These are phyloP conservation scores for Nyctibius bracteatus DNA, from an alignment of 2,113 vertebrate genomes.

Conservation along the genomic window DNA sequence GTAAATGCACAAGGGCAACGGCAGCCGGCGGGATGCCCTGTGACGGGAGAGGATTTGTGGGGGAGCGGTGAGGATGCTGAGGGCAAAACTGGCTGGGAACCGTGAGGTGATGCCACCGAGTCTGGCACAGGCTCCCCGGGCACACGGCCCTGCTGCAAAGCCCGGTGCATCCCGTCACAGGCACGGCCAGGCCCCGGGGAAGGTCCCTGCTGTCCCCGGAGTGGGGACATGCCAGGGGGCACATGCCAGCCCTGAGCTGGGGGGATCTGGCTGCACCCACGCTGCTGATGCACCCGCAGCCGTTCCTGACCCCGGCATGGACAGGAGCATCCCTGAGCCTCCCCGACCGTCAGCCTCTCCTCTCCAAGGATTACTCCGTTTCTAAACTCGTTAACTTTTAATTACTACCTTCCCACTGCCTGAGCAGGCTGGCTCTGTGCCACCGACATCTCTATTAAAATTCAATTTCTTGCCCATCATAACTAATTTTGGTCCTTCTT, in stretches of 20 bases:
- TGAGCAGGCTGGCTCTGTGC: constrained; percentile 71
- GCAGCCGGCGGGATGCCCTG: not conserved
- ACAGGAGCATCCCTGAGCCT: not conserved
- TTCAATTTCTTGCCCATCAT: constrained; percentile 78
- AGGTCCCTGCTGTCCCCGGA: not conserved
- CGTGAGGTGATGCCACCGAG: not conserved
- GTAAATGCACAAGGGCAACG: rapidly evolving
- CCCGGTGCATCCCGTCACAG: rapidly evolving
- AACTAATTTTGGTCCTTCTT: constrained; percentile 59
- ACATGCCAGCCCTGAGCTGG: rapidly evolving
- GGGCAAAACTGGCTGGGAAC: not conserved
- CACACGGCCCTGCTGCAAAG: not conserved
- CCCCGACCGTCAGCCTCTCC: not conserved
- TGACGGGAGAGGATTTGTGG: not conserved
- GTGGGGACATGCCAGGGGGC: rapidly evolving
- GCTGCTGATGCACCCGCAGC: rapidly evolving
- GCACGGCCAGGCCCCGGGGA: not conserved
- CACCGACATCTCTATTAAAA: constrained; percentile 80
- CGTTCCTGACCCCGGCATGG: rapidly evolving
- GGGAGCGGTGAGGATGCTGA: rapidly evolving
- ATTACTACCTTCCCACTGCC: constrained; percentile 77
- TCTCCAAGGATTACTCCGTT: constrained; percentile 60
- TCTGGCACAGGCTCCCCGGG: not conserved
- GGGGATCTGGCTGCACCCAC: not conserved
- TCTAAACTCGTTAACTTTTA: constrained; percentile 83